Evolutionary conservation across 2,113 vertebrate species (phyloP).

Genomic region (Grus americana): DNA sequence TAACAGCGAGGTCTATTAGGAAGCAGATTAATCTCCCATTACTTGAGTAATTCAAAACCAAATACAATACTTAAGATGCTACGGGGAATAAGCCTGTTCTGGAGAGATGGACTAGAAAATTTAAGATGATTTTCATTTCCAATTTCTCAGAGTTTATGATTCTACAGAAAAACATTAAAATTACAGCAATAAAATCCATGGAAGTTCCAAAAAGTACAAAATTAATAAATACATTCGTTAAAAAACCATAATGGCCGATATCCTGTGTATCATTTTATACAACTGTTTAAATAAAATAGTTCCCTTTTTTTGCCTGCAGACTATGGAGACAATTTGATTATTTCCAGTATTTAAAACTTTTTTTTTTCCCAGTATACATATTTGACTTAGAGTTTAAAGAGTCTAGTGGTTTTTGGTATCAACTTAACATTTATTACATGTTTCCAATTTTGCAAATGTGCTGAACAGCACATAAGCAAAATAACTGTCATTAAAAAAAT

Average conservation of each 20-base stretch:
- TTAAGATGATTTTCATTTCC: slow-evolving; percentile 28
- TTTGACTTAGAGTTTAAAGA: not conserved
- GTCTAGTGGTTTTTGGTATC: not conserved
- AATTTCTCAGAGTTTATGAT: slow-evolving; percentile 3
- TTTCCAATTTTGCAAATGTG: not conserved
- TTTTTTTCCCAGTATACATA: not conserved
- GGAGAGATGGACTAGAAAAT: slow-evolving; percentile 47
- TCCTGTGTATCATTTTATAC: not conserved
- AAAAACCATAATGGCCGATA: not conserved
- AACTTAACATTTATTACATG: not conserved
- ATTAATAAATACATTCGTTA: not conserved
- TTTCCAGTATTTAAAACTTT: not conserved
- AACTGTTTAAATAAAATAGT: not conserved
- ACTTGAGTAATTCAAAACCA: slow-evolving; percentile 44
- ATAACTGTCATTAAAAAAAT: not conserved
- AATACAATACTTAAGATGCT: slow-evolving; percentile 33
- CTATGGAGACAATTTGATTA: not conserved
- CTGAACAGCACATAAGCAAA: not conserved
- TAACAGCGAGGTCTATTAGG: not conserved
- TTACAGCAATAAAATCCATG: not conserved
- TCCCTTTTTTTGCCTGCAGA: not conserved
- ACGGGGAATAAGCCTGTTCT: slow-evolving; percentile 30
- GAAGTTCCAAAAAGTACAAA: not conserved
- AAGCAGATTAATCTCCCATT: slow-evolving; percentile 56
- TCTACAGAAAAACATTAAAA: slow-evolving; percentile 13